Conservation (phyloP, 2,888 invertebrate genomes). For the Strigamia maritima region DNA sequence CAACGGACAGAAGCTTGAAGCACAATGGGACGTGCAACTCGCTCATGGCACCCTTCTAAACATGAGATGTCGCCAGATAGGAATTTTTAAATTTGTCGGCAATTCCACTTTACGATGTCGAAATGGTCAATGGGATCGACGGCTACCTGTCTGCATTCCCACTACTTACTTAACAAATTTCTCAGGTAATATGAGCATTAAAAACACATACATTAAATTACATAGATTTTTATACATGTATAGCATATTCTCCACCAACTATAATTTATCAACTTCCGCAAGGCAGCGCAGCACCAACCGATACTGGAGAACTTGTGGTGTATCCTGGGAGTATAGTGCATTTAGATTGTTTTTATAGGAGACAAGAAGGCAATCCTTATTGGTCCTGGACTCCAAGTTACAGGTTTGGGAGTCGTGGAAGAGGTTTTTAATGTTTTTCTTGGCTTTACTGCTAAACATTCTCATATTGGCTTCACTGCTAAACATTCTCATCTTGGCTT, state of each 20-base stretch:
- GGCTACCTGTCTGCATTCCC: conserved; percentile 77
- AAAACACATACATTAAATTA: not conserved
- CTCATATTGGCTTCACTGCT: too few relatives aligned
- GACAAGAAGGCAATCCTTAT: conserved; percentile 73
- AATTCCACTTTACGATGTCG: conserved; percentile 72
- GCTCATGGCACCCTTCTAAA: conserved; percentile 74
- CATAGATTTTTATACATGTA: not conserved
- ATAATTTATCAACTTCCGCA: conserved; percentile 45
- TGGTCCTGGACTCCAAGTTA: conserved; percentile 77
- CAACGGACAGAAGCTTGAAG: conserved; percentile 68
- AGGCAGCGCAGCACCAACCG: conserved; percentile 43
- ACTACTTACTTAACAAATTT: conserved; percentile 81
- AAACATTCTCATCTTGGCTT: too few relatives aligned
- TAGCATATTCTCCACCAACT: conserved; percentile 45
- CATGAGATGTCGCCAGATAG: conserved; percentile 74
- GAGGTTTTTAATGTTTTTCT: too few relatives aligned
- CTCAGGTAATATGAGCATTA: conserved; percentile 59
- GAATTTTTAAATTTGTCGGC: conserved; percentile 78
- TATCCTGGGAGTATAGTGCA: conserved; percentile 76
- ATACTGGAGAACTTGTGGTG: conserved; percentile 71
- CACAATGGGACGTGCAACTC: conserved; percentile 63
- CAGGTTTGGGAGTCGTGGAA: conserved; percentile 44
- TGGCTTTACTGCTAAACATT: too few relatives aligned
- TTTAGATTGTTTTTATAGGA: conserved; percentile 75
- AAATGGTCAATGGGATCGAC: conserved; percentile 76